These are phyloP conservation scores for Pomacea maculata DNA, from an alignment of 1,140 invertebrate species.

Conservation along the genomic window DNA sequence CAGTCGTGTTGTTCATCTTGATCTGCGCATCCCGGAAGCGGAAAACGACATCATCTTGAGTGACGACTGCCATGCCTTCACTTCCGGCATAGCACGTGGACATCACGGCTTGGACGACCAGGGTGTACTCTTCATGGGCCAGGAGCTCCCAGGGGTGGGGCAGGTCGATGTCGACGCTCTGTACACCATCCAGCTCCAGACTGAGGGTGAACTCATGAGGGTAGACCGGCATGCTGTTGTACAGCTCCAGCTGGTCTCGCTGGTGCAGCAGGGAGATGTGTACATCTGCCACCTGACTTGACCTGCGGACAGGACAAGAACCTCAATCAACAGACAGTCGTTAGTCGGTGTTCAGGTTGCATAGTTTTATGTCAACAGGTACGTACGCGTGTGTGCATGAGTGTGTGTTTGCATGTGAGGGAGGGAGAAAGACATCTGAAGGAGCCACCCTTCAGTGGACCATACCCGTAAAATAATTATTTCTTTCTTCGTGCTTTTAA, in stretches of 20 bases:
- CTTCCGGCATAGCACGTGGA: constrained; percentile 16
- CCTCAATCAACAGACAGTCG: not conserved
- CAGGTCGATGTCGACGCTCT: constrained; percentile 1
- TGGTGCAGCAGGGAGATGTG: constrained; percentile 1
- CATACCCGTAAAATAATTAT: no score
- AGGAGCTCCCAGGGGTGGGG: not conserved
- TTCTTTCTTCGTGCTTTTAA: no score
- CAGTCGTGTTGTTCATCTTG: constrained; percentile 21
- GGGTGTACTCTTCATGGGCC: constrained; percentile 5
- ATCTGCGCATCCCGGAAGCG: constrained; percentile 21
- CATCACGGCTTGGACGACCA: constrained; percentile 18
- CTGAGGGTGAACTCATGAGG: not conserved
- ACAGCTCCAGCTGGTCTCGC: constrained; percentile 1
- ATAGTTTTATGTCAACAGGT: no score
- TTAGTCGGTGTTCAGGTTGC: no score
- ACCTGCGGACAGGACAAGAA: not conserved
- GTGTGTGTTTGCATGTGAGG: no score
- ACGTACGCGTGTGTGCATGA: no score
- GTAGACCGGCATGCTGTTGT: constrained; percentile 8
- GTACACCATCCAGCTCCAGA: not conserved
- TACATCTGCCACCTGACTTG: not conserved
- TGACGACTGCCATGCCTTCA: constrained; percentile 14
- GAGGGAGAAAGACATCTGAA: no score
- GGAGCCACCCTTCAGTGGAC: no score
- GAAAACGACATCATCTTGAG: constrained; percentile 19